phyloP scores from a whole-genome alignment of 2,797 vertebrate genomes.

The Melanotaenia pygmaea region DNA sequence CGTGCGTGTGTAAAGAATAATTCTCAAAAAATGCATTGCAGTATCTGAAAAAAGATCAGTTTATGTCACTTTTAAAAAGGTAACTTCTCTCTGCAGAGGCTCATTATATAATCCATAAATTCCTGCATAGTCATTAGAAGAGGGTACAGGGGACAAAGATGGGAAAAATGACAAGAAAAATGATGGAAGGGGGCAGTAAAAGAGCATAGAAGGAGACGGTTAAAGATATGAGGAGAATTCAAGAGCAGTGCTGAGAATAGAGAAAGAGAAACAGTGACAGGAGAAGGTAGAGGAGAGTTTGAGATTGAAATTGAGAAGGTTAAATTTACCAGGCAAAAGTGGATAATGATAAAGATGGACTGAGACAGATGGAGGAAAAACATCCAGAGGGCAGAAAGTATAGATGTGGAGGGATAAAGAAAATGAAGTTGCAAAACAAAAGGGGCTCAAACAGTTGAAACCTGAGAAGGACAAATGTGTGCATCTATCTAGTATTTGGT shows the following conservation, averaged over 20 bases:
- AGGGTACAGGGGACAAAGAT: slow-evolving; percentile 12
- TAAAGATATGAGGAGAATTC: slow-evolving; percentile 16
- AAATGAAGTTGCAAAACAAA: not conserved
- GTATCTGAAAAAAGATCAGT: not conserved
- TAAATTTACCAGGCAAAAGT: not conserved
- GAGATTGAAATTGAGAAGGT: not conserved
- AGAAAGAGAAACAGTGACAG: not conserved
- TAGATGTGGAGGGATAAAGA: slow-evolving; percentile 36
- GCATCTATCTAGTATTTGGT: not conserved
- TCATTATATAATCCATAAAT: not conserved
- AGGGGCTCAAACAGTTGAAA: not conserved
- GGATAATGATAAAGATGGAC: slow-evolving; percentile 17
- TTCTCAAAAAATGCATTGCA: not conserved
- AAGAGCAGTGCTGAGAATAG: not conserved
- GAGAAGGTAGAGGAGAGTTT: not conserved
- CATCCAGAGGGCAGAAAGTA: slow-evolving; percentile 38
- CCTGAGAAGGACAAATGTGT: not conserved
- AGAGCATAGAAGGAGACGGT: not conserved
- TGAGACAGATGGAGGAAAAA: slow-evolving; percentile 29
- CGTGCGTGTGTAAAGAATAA: not conserved
- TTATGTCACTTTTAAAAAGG: not conserved
- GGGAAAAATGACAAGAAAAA: slow-evolving; percentile 3
- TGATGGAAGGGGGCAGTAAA: not conserved
- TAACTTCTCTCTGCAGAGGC: not conserved
- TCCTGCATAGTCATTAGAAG: too few species aligned